These are phyloP conservation scores for Ochropleura leucogaster DNA, from an alignment of 2,888 invertebrate genomes.

Conservation along the genomic window DNA sequence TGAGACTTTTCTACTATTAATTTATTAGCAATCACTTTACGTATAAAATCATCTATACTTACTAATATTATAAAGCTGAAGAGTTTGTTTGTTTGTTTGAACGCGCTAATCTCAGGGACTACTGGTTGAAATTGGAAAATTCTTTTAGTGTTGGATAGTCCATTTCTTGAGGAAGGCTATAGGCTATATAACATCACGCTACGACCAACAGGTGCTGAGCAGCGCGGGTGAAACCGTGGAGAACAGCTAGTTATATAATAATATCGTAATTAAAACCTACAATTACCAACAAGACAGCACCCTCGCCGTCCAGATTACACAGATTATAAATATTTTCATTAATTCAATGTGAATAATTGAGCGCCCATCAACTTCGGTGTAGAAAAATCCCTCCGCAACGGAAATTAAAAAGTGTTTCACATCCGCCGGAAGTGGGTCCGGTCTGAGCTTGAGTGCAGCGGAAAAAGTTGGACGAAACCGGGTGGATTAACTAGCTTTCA, in stretches of 20 bases:
- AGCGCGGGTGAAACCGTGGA: no score
- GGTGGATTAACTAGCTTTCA: slow-evolving; percentile 78
- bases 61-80: no score
- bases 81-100: no score
- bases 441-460: slow-evolving; percentile 83
- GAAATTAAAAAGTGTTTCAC: slow-evolving; percentile 89
- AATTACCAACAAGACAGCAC: slow-evolving; percentile 37
- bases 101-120: no score
- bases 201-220: no score
- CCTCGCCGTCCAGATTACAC: slow-evolving; percentile 60
- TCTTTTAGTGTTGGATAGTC: no score
- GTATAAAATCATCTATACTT: no score
- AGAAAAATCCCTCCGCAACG: slow-evolving; percentile 88
- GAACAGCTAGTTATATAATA: no score
- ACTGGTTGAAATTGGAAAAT: no score
- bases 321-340: slow-evolving; percentile 84
- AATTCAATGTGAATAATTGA: slow-evolving; percentile 90
- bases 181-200: no score
- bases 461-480: slow-evolving; percentile 81
- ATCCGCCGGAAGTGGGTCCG: slow-evolving; percentile 81
- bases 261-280: slow-evolving; percentile 17
- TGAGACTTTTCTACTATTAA: no score
- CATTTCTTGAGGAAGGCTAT: no score
- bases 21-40: neutral
- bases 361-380: slow-evolving; percentile 80